Conservation (phyloP, 2,888 invertebrate species). For the Parnassius mnemosyne region DNA sequence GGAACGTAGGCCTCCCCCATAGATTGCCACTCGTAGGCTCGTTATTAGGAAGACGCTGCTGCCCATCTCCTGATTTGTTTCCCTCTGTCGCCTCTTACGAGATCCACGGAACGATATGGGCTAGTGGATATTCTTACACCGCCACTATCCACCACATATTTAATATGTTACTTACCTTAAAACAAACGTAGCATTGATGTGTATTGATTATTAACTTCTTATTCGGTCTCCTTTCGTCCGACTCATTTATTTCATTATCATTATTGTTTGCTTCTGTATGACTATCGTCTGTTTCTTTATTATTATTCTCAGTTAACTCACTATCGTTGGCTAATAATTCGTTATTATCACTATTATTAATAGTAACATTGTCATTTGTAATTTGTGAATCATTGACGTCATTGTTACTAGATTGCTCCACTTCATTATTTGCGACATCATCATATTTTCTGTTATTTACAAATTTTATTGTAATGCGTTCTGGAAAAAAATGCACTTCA, state of each 20-base stretch:
- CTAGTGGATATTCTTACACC: no score
- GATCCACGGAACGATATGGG: no score
- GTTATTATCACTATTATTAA: not conserved
- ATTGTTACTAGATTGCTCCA: not conserved
- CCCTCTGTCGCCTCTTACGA: no score
- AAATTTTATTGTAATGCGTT: slow-evolving; percentile 5
- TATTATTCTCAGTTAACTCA: slow-evolving; percentile 7
- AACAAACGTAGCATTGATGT: slow-evolving; percentile 65
- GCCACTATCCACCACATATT: no score
- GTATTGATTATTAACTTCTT: slow-evolving; percentile 46
- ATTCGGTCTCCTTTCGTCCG: slow-evolving; percentile 18
- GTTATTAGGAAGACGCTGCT: not conserved
- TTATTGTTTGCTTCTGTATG: slow-evolving; percentile 13
- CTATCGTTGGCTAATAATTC: slow-evolving; percentile 13
- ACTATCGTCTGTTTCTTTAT: slow-evolving; percentile 14
- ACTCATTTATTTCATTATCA: slow-evolving; percentile 27
- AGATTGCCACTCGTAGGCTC: no score
- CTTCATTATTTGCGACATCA: not conserved
- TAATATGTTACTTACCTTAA: slow-evolving; percentile 45
- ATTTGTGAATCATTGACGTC: not conserved
- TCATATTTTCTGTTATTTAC: slow-evolving; percentile 3
- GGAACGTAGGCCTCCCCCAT: no score
- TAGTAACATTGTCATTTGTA: not conserved
- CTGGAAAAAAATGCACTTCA: slow-evolving; percentile 6
- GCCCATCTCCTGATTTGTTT: no score